Percentiles rank a stretch among this genome's conserved stretches.
Conservation (phyloP, 2,113 vertebrate species). For the Asarcornis scutulata region DNA sequence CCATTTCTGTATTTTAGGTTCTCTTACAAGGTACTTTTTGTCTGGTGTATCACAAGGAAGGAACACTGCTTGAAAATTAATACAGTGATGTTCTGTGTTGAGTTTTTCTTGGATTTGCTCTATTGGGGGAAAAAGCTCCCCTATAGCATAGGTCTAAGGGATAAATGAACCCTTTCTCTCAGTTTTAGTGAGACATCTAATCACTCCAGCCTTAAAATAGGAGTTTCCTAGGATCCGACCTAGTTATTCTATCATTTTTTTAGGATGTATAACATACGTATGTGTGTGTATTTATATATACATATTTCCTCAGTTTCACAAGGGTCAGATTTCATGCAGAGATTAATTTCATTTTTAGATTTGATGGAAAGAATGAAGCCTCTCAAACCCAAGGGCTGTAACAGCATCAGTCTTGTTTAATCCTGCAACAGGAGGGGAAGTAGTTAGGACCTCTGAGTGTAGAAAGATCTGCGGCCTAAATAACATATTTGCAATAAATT, state of each 20-base stretch:
- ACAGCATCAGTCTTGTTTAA: constrained; percentile 8
- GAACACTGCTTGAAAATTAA: constrained; percentile 14
- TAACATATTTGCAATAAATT: constrained; percentile 7
- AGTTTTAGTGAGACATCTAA: constrained; percentile 32
- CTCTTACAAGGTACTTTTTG: constrained; percentile 22
- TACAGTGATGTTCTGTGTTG: constrained; percentile 20
- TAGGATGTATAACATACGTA: neutral
- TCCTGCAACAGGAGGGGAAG: neutral
- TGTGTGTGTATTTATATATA: no score
- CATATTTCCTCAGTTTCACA: neutral
- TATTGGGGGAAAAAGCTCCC: neutral
- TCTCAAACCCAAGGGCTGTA: constrained; percentile 2
- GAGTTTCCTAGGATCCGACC: neutral
- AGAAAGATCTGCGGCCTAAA: constrained; percentile 9
- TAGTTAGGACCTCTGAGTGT: neutral
- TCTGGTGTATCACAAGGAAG: neutral
- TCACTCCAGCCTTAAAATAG: neutral
- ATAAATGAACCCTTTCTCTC: constrained; percentile 48
- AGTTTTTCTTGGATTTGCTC: constrained; percentile 55
- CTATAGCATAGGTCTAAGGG: neutral
- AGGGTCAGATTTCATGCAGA: neutral
- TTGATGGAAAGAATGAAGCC: constrained; percentile 29
- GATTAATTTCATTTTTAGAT: constrained; percentile 21
- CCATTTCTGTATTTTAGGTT: constrained; percentile 15
- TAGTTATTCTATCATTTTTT: neutral